Conservation (phyloP, 2,888 invertebrate genomes). For the Balanococcus diminutus region DNA sequence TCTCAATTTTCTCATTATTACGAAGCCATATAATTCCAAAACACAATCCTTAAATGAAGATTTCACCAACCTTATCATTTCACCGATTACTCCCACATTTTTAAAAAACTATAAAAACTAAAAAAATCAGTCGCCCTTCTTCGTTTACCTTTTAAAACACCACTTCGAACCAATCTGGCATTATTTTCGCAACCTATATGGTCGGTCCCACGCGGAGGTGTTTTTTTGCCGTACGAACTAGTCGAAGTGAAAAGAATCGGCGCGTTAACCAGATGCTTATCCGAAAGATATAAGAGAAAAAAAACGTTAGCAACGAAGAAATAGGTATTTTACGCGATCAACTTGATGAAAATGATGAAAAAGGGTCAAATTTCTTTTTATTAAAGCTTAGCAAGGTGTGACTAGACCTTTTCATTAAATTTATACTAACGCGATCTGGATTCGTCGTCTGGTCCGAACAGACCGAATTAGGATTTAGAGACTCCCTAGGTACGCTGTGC, state of each 20-base stretch:
- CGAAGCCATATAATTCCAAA: background rate
- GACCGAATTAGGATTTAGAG: constrained; percentile 46
- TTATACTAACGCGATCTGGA: constrained; percentile 50
- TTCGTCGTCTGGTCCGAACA: constrained; percentile 42
- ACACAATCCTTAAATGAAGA: background rate
- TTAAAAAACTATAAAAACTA: no score
- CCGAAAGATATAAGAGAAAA: background rate
- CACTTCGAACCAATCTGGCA: background rate
- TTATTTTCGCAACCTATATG: background rate
- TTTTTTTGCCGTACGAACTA: background rate
- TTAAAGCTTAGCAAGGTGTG: constrained; percentile 53
- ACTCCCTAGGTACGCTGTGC: constrained; percentile 27
- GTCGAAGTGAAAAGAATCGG: background rate
- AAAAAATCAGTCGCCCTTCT: background rate
- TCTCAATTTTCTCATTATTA: background rate
- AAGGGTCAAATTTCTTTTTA: constrained; percentile 53
- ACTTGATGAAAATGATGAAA: constrained; percentile 38
- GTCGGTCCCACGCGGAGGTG: background rate
- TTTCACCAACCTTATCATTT: background rate
- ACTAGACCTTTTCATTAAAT: constrained; percentile 52
- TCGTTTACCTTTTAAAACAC: background rate
- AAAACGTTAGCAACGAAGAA: constrained; percentile 32
- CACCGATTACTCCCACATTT: no score
- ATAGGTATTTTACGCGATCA: constrained; percentile 53
- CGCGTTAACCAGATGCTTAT: constrained; percentile 49